These are phyloP conservation scores for Morpho achilles DNA, from an alignment of 2,888 invertebrate species.

Conservation along the genomic window DNA sequence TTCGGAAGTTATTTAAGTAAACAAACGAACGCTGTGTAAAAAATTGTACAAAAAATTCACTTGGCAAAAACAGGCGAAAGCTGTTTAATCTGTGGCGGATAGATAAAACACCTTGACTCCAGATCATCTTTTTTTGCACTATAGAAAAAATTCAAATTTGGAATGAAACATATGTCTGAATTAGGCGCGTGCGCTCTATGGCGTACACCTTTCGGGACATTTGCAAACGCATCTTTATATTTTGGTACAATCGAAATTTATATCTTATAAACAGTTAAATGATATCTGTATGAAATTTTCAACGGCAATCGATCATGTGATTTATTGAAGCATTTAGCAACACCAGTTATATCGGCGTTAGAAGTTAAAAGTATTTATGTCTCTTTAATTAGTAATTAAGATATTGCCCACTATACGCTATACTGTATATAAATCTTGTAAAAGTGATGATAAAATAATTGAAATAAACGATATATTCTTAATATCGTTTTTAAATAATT, in stretches of 20 bases:
- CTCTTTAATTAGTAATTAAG: too few relatives aligned
- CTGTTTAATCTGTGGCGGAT: conserved; percentile 35
- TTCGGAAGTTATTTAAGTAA: conserved; percentile 36
- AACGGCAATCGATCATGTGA: too few relatives aligned
- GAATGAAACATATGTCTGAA: conserved; percentile 49
- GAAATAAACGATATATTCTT: too few relatives aligned
- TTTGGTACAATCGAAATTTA: conserved; percentile 6
- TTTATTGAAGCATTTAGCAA: too few relatives aligned
- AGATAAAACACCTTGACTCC: conserved; percentile 51
- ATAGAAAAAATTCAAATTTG: conserved; percentile 34
- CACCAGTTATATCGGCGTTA: too few relatives aligned
- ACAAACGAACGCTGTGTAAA: conserved; percentile 31
- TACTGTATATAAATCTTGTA: too few relatives aligned
- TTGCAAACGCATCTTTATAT: conserved; percentile 41
- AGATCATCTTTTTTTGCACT: conserved; percentile 43
- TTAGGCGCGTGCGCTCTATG: conserved; percentile 49
- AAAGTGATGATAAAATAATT: too few relatives aligned
- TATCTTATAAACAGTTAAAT: background rate
- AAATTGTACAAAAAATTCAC: conserved; percentile 29
- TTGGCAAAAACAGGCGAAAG: conserved; percentile 36
- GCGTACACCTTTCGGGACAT: conserved; percentile 65
- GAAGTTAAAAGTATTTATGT: too few relatives aligned
- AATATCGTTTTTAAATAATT: too few relatives aligned
- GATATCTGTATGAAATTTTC: too few relatives aligned
- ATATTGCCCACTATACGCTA: too few relatives aligned